These are phyloP conservation scores for Borostomias antarcticus DNA, from an alignment of 2,797 vertebrate species.

Conservation along the genomic window DNA sequence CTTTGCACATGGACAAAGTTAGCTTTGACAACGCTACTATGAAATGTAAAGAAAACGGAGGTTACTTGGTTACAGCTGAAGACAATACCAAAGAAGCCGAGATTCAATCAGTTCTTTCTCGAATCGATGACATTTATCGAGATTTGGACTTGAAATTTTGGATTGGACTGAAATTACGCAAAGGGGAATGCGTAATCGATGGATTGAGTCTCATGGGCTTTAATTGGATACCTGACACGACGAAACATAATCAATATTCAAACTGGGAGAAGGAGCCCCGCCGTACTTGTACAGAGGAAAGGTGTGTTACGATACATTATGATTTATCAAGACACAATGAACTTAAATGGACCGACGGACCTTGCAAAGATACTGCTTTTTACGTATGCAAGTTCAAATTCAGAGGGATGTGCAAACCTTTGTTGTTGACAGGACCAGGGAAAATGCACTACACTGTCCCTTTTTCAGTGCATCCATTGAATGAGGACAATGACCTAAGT, in stretches of 20 bases:
- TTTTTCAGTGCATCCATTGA: slow-evolving; percentile 57
- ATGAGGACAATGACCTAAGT: slow-evolving; percentile 31
- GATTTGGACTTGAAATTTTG: slow-evolving; percentile 47
- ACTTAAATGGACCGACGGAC: slow-evolving; percentile 61
- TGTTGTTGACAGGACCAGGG: slow-evolving; percentile 55
- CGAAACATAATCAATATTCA: slow-evolving; percentile 59
- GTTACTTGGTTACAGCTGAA: slow-evolving; percentile 69
- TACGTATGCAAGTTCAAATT: slow-evolving; percentile 74
- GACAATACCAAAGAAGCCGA: slow-evolving; percentile 53
- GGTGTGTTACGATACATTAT: slow-evolving; percentile 63
- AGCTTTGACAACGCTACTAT: slow-evolving; percentile 50
- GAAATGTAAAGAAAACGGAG: slow-evolving; percentile 66
- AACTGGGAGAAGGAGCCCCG: slow-evolving; percentile 70
- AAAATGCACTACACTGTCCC: slow-evolving; percentile 61
- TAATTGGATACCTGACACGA: slow-evolving; percentile 65
- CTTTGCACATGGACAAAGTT: slow-evolving; percentile 50
- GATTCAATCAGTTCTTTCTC: slow-evolving; percentile 51
- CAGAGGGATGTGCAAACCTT: slow-evolving; percentile 71
- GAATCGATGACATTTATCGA: slow-evolving; percentile 8
- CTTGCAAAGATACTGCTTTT: slow-evolving; percentile 47
- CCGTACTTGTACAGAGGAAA: slow-evolving; percentile 63
- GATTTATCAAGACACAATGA: slow-evolving; percentile 7
- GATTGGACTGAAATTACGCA: slow-evolving; percentile 70
- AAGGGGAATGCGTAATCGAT: slow-evolving; percentile 44
- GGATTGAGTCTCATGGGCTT: slow-evolving; percentile 63